These are phyloP conservation scores for Bagarius yarrelli DNA, from an alignment of 2,113 vertebrate genomes.

Conservation along the genomic window DNA sequence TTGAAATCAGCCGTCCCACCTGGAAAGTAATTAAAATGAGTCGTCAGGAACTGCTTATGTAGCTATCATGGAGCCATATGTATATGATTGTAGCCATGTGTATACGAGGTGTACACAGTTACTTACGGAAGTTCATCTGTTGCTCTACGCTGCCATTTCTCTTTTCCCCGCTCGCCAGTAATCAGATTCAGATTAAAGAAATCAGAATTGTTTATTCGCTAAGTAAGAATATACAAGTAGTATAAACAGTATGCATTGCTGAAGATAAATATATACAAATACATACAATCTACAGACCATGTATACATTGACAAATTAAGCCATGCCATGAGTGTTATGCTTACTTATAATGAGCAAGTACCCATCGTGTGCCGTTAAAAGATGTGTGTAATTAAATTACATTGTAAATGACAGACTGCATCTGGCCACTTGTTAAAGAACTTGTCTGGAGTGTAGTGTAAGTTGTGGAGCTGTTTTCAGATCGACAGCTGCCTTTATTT, in stretches of 20 bases:
- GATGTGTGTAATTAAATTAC: not conserved
- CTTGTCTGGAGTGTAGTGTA: not conserved
- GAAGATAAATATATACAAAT: not conserved
- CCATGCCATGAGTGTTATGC: not conserved
- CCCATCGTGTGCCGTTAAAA: not conserved
- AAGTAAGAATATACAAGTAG: not conserved
- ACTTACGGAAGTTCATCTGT: not conserved
- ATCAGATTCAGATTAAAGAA: constrained; percentile 1
- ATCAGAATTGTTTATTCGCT: not conserved
- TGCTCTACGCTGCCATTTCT: not conserved
- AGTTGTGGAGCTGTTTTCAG: not conserved
- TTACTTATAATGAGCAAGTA: not conserved
- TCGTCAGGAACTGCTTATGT: not conserved
- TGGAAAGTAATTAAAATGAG: not conserved
- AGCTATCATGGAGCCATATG: not conserved
- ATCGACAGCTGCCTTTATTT: constrained; percentile 13
- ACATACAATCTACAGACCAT: not conserved
- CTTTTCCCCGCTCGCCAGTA: not conserved
- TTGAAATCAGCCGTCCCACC: not conserved
- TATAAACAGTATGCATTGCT: not conserved
- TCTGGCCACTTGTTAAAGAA: not conserved
- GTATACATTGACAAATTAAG: not conserved
- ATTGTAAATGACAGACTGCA: not conserved
- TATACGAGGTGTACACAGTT: too few relatives aligned
- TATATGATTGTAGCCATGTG: not conserved